phyloP scores from a whole-genome alignment of 2,113 vertebrate genomes.

The Corapipo altera region DNA sequence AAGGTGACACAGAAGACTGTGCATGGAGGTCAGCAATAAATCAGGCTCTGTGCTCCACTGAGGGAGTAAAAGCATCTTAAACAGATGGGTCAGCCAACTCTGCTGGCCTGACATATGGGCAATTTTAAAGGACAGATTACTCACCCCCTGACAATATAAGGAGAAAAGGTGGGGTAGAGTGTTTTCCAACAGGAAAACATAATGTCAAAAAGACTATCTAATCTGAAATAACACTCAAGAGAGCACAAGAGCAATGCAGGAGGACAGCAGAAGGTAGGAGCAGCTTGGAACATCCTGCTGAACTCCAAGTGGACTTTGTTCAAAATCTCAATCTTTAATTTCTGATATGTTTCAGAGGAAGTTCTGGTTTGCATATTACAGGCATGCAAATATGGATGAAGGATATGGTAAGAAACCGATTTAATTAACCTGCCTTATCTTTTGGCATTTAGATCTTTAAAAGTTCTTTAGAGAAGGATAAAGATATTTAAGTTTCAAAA shows the following conservation, averaged over 20 bases:
- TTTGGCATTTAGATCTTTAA: not conserved
- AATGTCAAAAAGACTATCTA: not conserved
- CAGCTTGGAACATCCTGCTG: not conserved
- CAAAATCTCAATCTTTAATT: not conserved
- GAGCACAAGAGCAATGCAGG: not conserved
- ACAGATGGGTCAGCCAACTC: not conserved
- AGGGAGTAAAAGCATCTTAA: not conserved
- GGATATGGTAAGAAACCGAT: not conserved
- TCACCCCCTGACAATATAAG: not conserved
- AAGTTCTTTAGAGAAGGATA: not conserved
- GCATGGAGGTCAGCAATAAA: not conserved
- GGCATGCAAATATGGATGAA: not conserved
- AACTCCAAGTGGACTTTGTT: not conserved
- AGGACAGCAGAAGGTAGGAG: not conserved
- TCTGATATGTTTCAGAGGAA: not conserved
- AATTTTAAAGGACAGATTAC: not conserved
- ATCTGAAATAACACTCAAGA: not conserved
- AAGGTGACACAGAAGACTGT: not conserved
- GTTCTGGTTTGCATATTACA: not conserved
- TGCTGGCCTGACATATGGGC: not conserved
- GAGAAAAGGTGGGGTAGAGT: not conserved
- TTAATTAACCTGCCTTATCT: not conserved
- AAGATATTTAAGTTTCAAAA: not conserved
- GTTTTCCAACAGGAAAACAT: not conserved
- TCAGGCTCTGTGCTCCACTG: not conserved